Evolutionary conservation across 1,140 invertebrate genomes (phyloP).

Genomic region (Ooceraea biroi): DNA sequence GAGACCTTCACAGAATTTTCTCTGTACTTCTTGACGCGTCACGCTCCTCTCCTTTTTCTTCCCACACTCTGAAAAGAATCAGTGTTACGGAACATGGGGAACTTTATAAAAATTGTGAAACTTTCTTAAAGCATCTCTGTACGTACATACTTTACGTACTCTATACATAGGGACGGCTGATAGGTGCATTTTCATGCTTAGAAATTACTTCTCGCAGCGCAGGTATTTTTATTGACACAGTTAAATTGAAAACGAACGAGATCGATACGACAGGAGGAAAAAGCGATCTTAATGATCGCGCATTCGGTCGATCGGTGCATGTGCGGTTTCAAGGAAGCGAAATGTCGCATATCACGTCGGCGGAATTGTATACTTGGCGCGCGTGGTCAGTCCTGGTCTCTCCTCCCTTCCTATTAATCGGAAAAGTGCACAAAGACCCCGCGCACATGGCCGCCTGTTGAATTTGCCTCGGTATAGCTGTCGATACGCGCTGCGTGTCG

Average conservation of each 20-base stretch:
- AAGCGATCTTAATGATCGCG: constrained; percentile 22
- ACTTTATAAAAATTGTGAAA: too few species aligned
- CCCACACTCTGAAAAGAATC: neutral
- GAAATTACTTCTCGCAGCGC: too few species aligned
- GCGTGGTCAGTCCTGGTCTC: constrained; percentile 52
- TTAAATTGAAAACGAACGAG: neutral
- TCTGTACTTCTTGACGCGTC: neutral
- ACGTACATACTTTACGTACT: too few species aligned
- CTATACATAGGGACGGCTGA: too few species aligned
- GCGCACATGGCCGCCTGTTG: constrained; percentile 76
- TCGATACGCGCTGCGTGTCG: constrained; percentile 60
- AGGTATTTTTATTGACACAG: neutral
- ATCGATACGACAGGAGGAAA: too few species aligned
- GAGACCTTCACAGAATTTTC: neutral
- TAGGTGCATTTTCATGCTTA: too few species aligned
- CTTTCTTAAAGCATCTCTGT: neutral
- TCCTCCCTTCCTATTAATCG: constrained; percentile 70
- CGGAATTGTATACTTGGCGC: constrained; percentile 21
- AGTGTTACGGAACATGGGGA: neutral
- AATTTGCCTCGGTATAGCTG: constrained; percentile 75
- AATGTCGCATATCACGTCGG: constrained; percentile 19
- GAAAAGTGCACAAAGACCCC: constrained; percentile 72
- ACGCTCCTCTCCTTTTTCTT: too few species aligned
- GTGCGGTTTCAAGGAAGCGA: constrained; percentile 16
- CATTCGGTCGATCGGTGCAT: neutral